These are phyloP conservation scores for Noctua fimbriata DNA, from an alignment of 2,888 invertebrate species.

Conservation along the genomic window DNA sequence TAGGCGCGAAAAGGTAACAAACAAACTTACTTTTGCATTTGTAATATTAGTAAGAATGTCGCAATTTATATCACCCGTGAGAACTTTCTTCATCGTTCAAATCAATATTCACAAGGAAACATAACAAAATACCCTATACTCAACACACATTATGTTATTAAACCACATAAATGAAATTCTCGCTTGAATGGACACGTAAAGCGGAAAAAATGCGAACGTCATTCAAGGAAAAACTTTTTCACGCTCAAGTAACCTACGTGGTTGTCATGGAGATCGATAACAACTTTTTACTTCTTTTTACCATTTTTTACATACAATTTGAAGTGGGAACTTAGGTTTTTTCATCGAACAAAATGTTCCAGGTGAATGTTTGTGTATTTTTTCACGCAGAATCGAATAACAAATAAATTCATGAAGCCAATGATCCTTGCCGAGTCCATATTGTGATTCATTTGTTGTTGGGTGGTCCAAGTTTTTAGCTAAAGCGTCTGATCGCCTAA, in stretches of 20 bases:
- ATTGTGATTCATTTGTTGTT: slow-evolving; percentile 75
- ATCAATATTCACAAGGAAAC: slow-evolving; percentile 9
- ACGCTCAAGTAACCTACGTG: slow-evolving; percentile 28
- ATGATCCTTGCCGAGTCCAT: slow-evolving; percentile 75
- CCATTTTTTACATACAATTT: slow-evolving; percentile 1
- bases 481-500: not conserved
- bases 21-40: too few species aligned
- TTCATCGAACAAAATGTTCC: slow-evolving; percentile 23
- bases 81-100: slow-evolving; percentile 1
- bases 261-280: slow-evolving; percentile 36
- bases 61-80: not conserved
- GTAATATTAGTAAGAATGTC: not conserved
- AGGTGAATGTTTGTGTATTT: slow-evolving; percentile 62
- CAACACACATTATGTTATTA: slow-evolving; percentile 37
- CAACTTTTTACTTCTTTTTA: slow-evolving; percentile 22
- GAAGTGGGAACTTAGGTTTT: slow-evolving; percentile 15
- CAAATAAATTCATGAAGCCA: slow-evolving; percentile 81
- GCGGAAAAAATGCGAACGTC: slow-evolving; percentile 49
- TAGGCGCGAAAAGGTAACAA: too few species aligned
- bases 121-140: slow-evolving; percentile 19
- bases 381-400: slow-evolving; percentile 67
- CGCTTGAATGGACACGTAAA: slow-evolving; percentile 44
- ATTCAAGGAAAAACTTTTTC: slow-evolving; percentile 46
- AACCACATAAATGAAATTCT: slow-evolving; percentile 52
- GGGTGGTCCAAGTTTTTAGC: slow-evolving; percentile 1